Evolutionary conservation across 1,140 invertebrate species (phyloP).

Genomic region (Plectrocnemia conspersa): DNA sequence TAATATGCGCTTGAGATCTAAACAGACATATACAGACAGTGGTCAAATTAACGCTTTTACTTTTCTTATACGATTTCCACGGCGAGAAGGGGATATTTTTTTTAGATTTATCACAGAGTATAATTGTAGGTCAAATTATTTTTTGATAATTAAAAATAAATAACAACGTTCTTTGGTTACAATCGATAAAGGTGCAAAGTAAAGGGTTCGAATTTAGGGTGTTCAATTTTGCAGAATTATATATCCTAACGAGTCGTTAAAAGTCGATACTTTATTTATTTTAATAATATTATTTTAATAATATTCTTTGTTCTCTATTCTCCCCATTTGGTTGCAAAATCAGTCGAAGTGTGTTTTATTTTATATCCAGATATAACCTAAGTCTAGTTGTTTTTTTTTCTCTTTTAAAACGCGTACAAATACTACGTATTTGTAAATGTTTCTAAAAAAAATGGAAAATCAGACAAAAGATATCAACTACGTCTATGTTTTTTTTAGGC

Average conservation of each 20-base stretch:
- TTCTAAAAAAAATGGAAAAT: slow-evolving; percentile 10
- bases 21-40: slow-evolving; percentile 11
- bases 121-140: not conserved
- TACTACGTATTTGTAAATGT: slow-evolving; percentile 19
- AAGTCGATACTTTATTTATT: no score
- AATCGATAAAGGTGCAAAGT: no score
- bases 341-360: slow-evolving; percentile 16
- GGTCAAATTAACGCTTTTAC: slow-evolving; percentile 13
- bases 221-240: no score
- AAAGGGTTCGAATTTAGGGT: no score
- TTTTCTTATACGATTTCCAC: not conserved
- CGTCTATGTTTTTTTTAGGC: no score
- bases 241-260: no score
- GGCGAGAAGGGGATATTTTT: not conserved
- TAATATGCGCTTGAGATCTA: slow-evolving; percentile 27
- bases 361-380: no score
- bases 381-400: slow-evolving; percentile 4
- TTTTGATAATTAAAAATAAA: no score
- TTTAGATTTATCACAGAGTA: not conserved
- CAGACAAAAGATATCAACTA: slow-evolving; percentile 4
- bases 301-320: no score
- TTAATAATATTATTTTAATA: no score
- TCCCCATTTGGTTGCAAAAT: slow-evolving; percentile 19
- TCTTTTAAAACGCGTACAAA: slow-evolving; percentile 15
- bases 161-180: no score